Evolutionary conservation across 1,140 invertebrate species (phyloP), one percentile per base, ranked within the genome.

Genomic region (Trichonephila clavipes): DNA sequence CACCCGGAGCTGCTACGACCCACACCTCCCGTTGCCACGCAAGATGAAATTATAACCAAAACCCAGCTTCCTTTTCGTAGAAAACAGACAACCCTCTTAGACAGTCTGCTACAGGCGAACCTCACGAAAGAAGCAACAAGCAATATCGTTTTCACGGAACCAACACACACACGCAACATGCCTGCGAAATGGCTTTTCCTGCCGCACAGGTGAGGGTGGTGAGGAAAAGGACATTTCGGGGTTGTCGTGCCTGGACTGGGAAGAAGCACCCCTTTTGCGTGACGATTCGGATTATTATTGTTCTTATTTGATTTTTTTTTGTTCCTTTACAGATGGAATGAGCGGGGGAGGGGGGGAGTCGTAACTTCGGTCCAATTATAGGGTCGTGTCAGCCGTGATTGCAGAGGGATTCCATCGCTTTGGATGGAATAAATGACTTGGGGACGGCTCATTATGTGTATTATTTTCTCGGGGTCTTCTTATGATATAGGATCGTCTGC

Each of bases 211-310:
- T 85, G 44, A 19, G 51, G 58, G 82, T 51, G n/a, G 21, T 6
- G 59, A 18, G 62, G 28, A 87, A 34, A 24, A 34, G 85, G 85
- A 58, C 83, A 61, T 61, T 28, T 59, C 24, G 21, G 58, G 51
- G 19, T 61, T 87, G 58, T 87, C 61, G 61, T 61, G 58, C 58
- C 16, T 62, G 2, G 85, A 61, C 61, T 61, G 24, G 85, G 85
- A 87, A 87, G 61, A 87, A 87, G 61, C 61, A 87, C 85, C 85
- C 85, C 85, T 87, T 87, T 87, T 28, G 51, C 85, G 85, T 87
- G 85, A 87, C 85, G 59, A 58, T 34, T 21, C 51, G 28, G 85
- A 77, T 87, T 87, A 62, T 87, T 87, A 61, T 87, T 87, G n/a
- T 87, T 87, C 51, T 66, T 62, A 28, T 61, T 64, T 64, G 28